phyloP scores from a whole-genome alignment of 2,888 invertebrate genomes.

The Ochlodes sylvanus region DNA sequence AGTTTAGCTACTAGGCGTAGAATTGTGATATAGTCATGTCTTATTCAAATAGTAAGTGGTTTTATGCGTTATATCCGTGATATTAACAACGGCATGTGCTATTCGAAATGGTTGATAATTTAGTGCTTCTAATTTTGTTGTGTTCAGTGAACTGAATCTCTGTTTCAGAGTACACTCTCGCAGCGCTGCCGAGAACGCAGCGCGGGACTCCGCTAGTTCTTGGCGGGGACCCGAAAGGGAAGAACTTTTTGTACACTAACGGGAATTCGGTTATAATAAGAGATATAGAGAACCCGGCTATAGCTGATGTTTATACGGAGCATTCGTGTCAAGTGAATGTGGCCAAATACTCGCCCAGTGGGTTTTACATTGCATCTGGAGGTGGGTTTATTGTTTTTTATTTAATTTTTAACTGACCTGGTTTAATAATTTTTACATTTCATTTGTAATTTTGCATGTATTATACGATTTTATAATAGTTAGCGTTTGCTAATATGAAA shows the following conservation, averaged over 20 bases:
- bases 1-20: slow-evolving; percentile 61
- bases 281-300: slow-evolving; percentile 97
- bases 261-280: slow-evolving; percentile 99
- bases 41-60: slow-evolving; percentile 79
- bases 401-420: not conserved
- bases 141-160: slow-evolving; percentile 37
- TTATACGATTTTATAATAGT: too few relatives aligned
- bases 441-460: too few relatives aligned
- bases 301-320: slow-evolving; percentile 98
- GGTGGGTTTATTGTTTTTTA: slow-evolving; percentile 84
- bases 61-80: slow-evolving; percentile 46
- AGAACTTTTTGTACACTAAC: slow-evolving; percentile 98
- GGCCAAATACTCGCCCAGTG: slow-evolving; percentile 99
- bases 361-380: slow-evolving; percentile 99
- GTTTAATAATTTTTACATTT: too few relatives aligned
- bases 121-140: slow-evolving; percentile 29
- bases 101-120: slow-evolving; percentile 35
- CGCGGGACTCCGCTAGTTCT: slow-evolving; percentile 97
- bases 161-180: slow-evolving; percentile 92
- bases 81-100: slow-evolving; percentile 49
- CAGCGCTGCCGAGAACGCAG: slow-evolving; percentile 96
- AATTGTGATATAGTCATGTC: slow-evolving; percentile 71
- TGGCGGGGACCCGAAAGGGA: slow-evolving; percentile 98
- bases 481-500: too few relatives aligned
- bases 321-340: slow-evolving; percentile 98